Evolutionary conservation across 2,888 invertebrate genomes (phyloP).

Genomic region (Hofmannophila pseudospretella): DNA sequence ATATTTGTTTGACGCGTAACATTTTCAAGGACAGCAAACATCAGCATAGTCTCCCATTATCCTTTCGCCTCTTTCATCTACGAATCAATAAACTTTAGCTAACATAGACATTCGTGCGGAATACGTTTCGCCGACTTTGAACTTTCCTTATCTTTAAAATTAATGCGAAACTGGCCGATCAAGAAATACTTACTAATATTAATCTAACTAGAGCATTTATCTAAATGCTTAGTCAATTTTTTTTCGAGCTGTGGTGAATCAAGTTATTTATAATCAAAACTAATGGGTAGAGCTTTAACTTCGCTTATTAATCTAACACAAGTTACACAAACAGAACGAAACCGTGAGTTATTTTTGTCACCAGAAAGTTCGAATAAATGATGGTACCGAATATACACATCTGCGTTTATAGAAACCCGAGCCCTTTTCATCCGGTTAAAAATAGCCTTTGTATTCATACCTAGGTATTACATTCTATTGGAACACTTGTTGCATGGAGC

Average conservation of each 20-base stretch:
- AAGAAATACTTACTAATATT: slow-evolving; percentile 7
- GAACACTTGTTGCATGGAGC: slow-evolving; percentile 67
- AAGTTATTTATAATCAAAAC: not conserved
- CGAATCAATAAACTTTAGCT: too few species aligned
- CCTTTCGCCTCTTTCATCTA: too few species aligned
- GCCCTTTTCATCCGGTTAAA: slow-evolving; percentile 50
- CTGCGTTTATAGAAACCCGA: slow-evolving; percentile 21
- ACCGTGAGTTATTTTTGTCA: not conserved
- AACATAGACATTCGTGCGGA: too few species aligned
- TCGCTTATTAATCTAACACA: too few species aligned
- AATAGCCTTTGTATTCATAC: slow-evolving; percentile 46
- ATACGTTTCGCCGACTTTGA: not conserved
- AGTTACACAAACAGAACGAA: not conserved
- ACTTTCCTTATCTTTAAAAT: slow-evolving; percentile 4
- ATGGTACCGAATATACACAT: slow-evolving; percentile 5
- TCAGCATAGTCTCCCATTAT: not conserved
- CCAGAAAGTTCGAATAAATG: not conserved
- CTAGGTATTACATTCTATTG: slow-evolving; percentile 47
- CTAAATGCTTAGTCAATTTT: not conserved
- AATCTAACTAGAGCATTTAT: not conserved
- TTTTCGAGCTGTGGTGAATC: not conserved
- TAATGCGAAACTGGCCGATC: slow-evolving; percentile 1
- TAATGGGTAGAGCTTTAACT: too few species aligned
- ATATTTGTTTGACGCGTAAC: too few species aligned
- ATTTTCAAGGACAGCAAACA: not conserved